Conservation (phyloP, 2,888 invertebrate species). For the Thalpophila matura region DNA sequence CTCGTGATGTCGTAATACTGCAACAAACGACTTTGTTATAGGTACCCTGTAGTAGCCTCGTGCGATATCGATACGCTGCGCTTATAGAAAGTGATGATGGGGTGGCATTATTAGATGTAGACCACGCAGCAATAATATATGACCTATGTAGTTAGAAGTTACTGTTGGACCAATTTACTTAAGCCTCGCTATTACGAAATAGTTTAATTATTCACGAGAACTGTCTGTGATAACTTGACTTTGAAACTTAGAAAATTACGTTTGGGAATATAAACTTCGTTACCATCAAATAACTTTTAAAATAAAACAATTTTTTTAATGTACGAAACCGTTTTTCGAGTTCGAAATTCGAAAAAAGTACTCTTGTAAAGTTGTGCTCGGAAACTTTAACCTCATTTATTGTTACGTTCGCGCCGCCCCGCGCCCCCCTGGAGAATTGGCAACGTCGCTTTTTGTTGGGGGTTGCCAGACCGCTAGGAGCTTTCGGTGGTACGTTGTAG, state of each 20-base stretch:
- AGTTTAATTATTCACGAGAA: conserved; percentile 44
- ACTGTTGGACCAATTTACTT: not conserved
- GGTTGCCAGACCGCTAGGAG: conserved; percentile 73
- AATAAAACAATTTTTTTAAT: conserved; percentile 47
- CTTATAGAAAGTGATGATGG: conserved; percentile 8
- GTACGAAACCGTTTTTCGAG: conserved; percentile 52
- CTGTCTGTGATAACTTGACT: conserved; percentile 19
- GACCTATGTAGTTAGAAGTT: not conserved
- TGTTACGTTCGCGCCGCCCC: conserved; percentile 77
- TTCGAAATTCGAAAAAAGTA: conserved; percentile 73
- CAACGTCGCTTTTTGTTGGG: conserved; percentile 82
- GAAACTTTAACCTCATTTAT: conserved; percentile 90
- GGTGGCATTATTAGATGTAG: conserved; percentile 15
- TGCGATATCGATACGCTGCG: not conserved
- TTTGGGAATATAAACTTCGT: no score
- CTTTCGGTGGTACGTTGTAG: conserved; percentile 71
- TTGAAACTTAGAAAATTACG: conserved; percentile 36
- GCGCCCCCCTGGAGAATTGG: conserved; percentile 75
- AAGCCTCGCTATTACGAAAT: conserved; percentile 22
- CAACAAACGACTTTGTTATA: not conserved
- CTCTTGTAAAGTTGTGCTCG: conserved; percentile 78
- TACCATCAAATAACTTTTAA: not conserved
- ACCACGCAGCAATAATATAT: not conserved
- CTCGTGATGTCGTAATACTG: no score
- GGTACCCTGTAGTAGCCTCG: not conserved